These are phyloP conservation scores for Cranoglanis bouderius DNA, from an alignment of 2,113 vertebrate genomes.

Conservation along the genomic window DNA sequence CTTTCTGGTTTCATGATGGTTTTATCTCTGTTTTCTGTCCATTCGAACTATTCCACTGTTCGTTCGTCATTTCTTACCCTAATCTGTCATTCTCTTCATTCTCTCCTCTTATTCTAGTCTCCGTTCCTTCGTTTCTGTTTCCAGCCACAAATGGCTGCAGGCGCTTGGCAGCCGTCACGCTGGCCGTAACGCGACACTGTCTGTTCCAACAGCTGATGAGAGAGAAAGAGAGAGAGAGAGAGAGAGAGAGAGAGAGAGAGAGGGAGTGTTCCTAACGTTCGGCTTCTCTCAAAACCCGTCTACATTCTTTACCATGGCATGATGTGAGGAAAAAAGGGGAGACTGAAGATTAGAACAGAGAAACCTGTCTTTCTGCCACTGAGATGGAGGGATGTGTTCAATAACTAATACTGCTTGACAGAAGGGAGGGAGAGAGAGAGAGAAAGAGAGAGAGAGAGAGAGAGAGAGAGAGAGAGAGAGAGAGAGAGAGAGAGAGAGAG, in stretches of 20 bases:
- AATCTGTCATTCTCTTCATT: constrained; percentile 12
- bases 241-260: not conserved
- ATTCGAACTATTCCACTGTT: not conserved
- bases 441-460: not conserved
- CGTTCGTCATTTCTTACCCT: not conserved
- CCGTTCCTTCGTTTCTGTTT: constrained; percentile 23
- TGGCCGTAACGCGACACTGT: constrained; percentile 13
- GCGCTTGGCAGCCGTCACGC: not conserved
- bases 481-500: not conserved
- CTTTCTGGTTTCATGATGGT: not conserved
- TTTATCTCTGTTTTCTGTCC: not conserved
- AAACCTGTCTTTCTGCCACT: not conserved
- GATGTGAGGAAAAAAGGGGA: not conserved
- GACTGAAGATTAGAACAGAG: not conserved
- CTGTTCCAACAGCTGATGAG: constrained; percentile 29
- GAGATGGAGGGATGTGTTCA: not conserved
- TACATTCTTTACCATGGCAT: not conserved
- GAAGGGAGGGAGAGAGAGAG: not conserved
- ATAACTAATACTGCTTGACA: not conserved
- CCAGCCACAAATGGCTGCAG: constrained; percentile 33
- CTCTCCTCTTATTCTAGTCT: constrained; percentile 3
- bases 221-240: not conserved
- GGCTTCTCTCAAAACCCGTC: not conserved
- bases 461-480: not conserved
- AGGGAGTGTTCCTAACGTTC: not conserved